Percentiles rank a stretch among this genome's conserved stretches.
phyloP scores from a whole-genome alignment of 2,113 vertebrate genomes.

The Telmatochromis sp. region DNA sequence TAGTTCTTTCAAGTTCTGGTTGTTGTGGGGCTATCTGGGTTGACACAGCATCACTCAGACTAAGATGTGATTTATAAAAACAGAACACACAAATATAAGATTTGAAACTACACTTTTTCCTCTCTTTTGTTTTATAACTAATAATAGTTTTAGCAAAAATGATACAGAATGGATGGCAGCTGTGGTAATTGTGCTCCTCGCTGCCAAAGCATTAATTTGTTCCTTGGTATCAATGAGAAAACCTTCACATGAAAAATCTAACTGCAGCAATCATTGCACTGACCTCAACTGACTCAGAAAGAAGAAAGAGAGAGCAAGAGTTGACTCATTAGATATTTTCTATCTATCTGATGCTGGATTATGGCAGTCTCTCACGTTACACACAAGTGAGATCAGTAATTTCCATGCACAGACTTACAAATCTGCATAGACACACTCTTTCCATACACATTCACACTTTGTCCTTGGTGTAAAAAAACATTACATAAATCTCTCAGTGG shows the following conservation, averaged over 20 bases:
- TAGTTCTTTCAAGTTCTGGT: background rate
- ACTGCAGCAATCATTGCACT: background rate
- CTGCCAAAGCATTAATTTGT: background rate
- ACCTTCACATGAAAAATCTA: background rate
- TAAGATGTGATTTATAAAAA: background rate
- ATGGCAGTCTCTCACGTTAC: background rate
- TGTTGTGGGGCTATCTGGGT: background rate
- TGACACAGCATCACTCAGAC: background rate
- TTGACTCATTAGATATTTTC: background rate
- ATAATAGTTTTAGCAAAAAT: background rate
- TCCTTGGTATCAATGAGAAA: background rate
- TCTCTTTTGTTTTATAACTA: background rate
- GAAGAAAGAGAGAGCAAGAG: background rate
- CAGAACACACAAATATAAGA: background rate
- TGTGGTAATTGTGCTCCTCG: background rate
- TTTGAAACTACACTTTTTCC: background rate
- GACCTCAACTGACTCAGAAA: background rate
- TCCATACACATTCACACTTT: background rate
- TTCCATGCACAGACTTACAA: background rate
- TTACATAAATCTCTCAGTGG: constrained; percentile 9
- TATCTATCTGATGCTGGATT: background rate
- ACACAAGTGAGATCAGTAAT: background rate
- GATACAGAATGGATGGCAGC: background rate
- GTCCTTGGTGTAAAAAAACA: constrained; percentile 10
- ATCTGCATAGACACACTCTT: background rate